These are phyloP conservation scores for Salminus brasiliensis DNA, from an alignment of 2,113 vertebrate species.

Conservation along the genomic window DNA sequence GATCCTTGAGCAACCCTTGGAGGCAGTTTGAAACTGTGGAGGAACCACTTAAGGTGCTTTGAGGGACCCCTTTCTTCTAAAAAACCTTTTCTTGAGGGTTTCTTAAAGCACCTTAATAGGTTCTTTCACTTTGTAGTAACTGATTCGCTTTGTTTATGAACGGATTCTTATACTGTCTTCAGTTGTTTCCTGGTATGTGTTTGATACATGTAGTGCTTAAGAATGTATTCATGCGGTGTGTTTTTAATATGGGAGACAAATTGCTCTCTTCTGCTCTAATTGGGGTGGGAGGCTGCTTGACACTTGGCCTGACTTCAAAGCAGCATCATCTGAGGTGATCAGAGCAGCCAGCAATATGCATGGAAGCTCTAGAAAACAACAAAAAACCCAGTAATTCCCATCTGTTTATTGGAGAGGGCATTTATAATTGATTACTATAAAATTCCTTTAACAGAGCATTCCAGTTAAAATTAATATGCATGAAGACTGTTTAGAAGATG, in stretches of 20 bases:
- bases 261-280: constrained; percentile 2
- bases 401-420: constrained; percentile 11
- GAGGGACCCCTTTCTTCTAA: no score
- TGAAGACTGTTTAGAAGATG: background rate
- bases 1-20: no score
- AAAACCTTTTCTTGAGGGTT: no score
- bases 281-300: constrained; percentile 8
- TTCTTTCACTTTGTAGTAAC: no score
- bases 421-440: constrained; percentile 12
- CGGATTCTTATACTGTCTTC: background rate
- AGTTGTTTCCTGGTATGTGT: background rate
- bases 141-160: background rate
- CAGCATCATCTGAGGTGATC: constrained; percentile 12
- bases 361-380: background rate
- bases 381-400: background rate
- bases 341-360: background rate
- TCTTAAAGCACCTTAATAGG: no score
- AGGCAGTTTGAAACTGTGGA: no score
- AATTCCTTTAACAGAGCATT: background rate
- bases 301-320: constrained; percentile 34
- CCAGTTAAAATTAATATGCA: background rate
- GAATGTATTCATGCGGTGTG: background rate
- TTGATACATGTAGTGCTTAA: background rate
- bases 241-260: constrained; percentile 6
- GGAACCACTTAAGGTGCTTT: no score